Conservation (phyloP, 2,797 vertebrate genomes). For the Melanogrammus aeglefinus region DNA sequence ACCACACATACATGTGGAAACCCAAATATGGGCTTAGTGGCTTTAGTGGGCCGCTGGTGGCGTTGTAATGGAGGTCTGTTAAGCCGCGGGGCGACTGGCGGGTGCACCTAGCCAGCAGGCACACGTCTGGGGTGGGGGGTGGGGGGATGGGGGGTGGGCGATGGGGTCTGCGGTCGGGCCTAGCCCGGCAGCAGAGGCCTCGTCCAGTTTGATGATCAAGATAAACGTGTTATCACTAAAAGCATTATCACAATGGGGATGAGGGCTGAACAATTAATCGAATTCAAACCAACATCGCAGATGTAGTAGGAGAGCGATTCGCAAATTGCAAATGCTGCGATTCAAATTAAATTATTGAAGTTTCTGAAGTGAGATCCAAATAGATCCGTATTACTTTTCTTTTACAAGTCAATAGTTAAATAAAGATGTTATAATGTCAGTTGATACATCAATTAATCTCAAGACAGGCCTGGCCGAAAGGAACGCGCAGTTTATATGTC, state of each 20-base stretch:
- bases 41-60: constrained; percentile 40
- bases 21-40: constrained; percentile 46
- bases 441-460: too few relatives aligned
- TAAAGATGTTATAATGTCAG: too few relatives aligned
- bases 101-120: constrained; percentile 45
- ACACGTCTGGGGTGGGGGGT: constrained; percentile 46
- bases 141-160: too few relatives aligned
- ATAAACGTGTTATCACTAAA: constrained; percentile 27
- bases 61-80: constrained; percentile 27
- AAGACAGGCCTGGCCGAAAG: too few relatives aligned
- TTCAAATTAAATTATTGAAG: too few relatives aligned
- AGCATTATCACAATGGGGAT: constrained; percentile 20
- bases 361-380: too few relatives aligned
- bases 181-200: constrained; percentile 11
- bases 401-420: too few relatives aligned
- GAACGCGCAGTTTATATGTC: too few relatives aligned
- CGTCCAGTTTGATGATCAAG: constrained; percentile 28
- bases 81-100: constrained; percentile 26
- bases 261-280: neutral
- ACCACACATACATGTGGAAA: constrained; percentile 32
- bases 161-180: constrained; percentile 47
- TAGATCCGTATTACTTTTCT: too few relatives aligned
- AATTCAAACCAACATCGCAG: too few relatives aligned
- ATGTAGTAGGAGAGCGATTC: too few relatives aligned
- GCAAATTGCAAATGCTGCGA: too few relatives aligned